phyloP scores from a whole-genome alignment of 1,140 invertebrate genomes.

The Nymphalis io region DNA sequence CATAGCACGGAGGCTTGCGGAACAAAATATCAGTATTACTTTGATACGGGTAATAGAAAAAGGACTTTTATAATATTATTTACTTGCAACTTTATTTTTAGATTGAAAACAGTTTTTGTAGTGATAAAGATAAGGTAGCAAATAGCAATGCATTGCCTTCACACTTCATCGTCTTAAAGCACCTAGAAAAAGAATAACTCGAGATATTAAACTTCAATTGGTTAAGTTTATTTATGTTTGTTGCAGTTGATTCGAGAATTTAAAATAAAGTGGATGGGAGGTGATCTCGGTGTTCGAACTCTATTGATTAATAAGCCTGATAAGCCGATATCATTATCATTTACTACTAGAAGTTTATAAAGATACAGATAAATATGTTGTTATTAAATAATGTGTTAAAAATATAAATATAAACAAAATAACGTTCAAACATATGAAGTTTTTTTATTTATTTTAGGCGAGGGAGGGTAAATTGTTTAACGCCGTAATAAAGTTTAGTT shows the following conservation, averaged over 20 bases:
- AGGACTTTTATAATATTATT: conserved; percentile 16
- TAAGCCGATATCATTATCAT: conserved; percentile 83
- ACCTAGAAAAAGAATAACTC: too few relatives aligned
- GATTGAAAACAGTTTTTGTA: too few relatives aligned
- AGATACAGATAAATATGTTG: background rate
- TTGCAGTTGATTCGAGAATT: conserved; percentile 86
- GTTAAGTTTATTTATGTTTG: conserved; percentile 31
- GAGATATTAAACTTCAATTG: too few relatives aligned
- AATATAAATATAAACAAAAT: background rate
- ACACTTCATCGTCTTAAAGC: too few relatives aligned
- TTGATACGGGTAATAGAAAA: conserved; percentile 85
- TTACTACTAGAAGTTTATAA: conserved; percentile 63
- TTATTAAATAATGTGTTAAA: background rate
- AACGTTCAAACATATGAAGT: background rate
- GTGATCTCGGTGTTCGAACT: conserved; percentile 83
- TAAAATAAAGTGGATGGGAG: conserved; percentile 85
- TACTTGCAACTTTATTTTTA: conserved; percentile 6
- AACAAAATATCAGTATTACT: conserved; percentile 92
- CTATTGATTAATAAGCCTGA: conserved; percentile 91
- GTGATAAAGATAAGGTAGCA: too few relatives aligned
- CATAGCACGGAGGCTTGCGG: conserved; percentile 92
- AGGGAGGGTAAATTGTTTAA: too few relatives aligned
- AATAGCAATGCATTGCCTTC: too few relatives aligned
- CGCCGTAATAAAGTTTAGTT: too few relatives aligned
- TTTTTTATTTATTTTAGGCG: too few relatives aligned